These are phyloP conservation scores for Phymanthus crucifer DNA, from an alignment of 92 coral and sea anemone genomes.

Conservation along the genomic window DNA sequence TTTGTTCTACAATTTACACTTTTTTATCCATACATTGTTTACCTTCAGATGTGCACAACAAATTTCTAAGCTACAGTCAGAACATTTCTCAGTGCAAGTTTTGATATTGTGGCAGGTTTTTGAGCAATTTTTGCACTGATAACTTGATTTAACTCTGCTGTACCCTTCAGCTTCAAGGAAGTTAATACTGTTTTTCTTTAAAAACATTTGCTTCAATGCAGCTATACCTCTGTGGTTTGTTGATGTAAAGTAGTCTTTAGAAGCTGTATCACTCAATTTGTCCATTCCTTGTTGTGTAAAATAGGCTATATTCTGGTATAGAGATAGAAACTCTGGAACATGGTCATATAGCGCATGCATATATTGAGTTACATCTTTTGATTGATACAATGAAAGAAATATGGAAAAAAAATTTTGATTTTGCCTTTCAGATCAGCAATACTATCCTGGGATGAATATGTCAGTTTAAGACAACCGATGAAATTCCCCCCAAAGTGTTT, in stretches of 20 bases:
- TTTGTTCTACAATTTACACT: slow-evolving; percentile 14
- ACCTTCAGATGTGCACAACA: slow-evolving; percentile 66
- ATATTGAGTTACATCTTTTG: slow-evolving; percentile 54
- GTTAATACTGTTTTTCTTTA: slow-evolving; percentile 57
- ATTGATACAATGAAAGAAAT: slow-evolving; percentile 48
- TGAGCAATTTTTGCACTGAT: slow-evolving; percentile 53
- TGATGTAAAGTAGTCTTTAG: slow-evolving; percentile 50
- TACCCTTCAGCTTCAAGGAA: slow-evolving; percentile 53
- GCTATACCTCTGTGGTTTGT: slow-evolving; percentile 56
- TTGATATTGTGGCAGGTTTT: slow-evolving; percentile 54
- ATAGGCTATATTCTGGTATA: slow-evolving; percentile 43
- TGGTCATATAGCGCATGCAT: slow-evolving; percentile 63
- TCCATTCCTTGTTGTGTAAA: slow-evolving; percentile 55
- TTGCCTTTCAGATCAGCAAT: slow-evolving; percentile 20
- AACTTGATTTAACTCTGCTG: slow-evolving; percentile 44
- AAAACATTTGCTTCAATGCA: slow-evolving; percentile 53
- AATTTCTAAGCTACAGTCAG: slow-evolving; percentile 27
- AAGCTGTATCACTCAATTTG: slow-evolving; percentile 24
- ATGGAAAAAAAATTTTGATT: slow-evolving; percentile 20
- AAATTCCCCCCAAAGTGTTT: slow-evolving; percentile 51
- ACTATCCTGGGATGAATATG: slow-evolving; percentile 31
- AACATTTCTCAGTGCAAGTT: slow-evolving; percentile 55
- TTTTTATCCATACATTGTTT: slow-evolving; percentile 42
- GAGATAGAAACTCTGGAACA: slow-evolving; percentile 49
- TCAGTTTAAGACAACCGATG: slow-evolving; percentile 43